phyloP scores from a whole-genome alignment of 2,888 invertebrate genomes.

The Mesorhabditis belari region DNA sequence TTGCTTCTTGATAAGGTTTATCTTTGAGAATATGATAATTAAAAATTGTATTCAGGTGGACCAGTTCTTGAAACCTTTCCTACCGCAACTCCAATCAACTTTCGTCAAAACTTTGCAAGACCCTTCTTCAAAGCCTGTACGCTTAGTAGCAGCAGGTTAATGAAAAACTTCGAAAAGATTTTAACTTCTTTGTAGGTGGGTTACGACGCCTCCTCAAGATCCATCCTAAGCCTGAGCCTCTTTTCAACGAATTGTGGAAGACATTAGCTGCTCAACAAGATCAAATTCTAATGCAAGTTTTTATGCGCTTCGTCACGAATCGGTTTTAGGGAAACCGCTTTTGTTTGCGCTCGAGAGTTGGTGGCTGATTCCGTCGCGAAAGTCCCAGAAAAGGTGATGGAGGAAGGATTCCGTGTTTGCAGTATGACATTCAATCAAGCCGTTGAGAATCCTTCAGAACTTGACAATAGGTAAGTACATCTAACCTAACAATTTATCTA shows the following conservation, averaged over 20 bases:
- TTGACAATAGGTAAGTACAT: background rate
- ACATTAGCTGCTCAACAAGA: constrained; percentile 75
- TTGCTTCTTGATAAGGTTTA: constrained; percentile 78
- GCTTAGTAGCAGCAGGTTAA: constrained; percentile 30
- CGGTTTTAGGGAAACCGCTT: constrained; percentile 72
- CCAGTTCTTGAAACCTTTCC: constrained; percentile 87
- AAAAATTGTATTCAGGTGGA: constrained; percentile 66
- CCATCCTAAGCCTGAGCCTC: constrained; percentile 84
- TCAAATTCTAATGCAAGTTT: constrained; percentile 65
- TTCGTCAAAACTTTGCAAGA: constrained; percentile 91
- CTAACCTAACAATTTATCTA: background rate
- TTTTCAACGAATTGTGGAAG: constrained; percentile 85
- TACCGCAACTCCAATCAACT: constrained; percentile 95
- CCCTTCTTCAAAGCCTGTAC: constrained; percentile 55
- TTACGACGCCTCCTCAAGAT: constrained; percentile 59
- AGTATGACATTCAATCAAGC: constrained; percentile 5
- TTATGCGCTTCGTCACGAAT: background rate
- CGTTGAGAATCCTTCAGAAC: background rate
- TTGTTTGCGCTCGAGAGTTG: constrained; percentile 83
- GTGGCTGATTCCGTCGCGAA: constrained; percentile 71
- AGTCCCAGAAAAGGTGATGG: constrained; percentile 13
- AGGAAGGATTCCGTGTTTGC: constrained; percentile 19
- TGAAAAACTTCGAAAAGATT: too few species aligned
- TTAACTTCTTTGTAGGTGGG: constrained; percentile 15
- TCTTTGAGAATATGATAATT: constrained; percentile 14